These are phyloP conservation scores for Sinohyriopsis cumingii DNA, from an alignment of 2,888 invertebrate genomes.

Conservation along the genomic window DNA sequence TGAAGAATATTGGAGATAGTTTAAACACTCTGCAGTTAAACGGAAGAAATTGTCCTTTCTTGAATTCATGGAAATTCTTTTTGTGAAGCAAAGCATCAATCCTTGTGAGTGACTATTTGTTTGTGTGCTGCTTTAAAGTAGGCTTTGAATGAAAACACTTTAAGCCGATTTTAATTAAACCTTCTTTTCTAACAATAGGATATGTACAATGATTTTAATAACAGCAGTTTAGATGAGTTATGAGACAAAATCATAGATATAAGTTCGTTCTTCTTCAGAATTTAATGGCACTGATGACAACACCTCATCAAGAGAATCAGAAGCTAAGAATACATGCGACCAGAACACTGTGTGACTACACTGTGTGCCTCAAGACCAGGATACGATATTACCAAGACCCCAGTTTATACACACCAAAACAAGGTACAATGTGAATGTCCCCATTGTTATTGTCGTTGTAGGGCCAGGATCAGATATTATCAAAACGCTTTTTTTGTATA, in stretches of 20 bases:
- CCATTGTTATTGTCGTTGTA: neutral
- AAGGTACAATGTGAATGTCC: conserved; percentile 46
- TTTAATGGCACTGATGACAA: conserved; percentile 58
- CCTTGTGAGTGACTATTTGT: no score
- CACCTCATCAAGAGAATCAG: conserved; percentile 36
- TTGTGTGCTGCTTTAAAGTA: neutral
- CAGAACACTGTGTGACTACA: conserved; percentile 57
- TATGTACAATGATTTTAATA: no score
- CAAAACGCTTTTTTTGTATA: no score
- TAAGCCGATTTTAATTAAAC: no score
- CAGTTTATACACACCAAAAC: conserved; percentile 65
- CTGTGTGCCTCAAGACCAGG: conserved; percentile 49
- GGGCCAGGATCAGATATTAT: neutral
- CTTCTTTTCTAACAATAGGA: no score
- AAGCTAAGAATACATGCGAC: conserved; percentile 52
- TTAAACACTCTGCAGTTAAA: no score
- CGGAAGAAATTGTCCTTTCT: no score
- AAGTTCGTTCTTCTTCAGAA: conserved; percentile 46
- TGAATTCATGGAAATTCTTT: no score
- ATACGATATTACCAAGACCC: conserved; percentile 68
- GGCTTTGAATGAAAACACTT: neutral
- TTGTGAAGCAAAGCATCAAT: no score
- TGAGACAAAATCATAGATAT: no score
- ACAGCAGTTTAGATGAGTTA: no score
- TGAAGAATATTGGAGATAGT: no score